These are phyloP conservation scores for Rhingia rostrata DNA, from an alignment of 2,888 invertebrate species.

Conservation along the genomic window DNA sequence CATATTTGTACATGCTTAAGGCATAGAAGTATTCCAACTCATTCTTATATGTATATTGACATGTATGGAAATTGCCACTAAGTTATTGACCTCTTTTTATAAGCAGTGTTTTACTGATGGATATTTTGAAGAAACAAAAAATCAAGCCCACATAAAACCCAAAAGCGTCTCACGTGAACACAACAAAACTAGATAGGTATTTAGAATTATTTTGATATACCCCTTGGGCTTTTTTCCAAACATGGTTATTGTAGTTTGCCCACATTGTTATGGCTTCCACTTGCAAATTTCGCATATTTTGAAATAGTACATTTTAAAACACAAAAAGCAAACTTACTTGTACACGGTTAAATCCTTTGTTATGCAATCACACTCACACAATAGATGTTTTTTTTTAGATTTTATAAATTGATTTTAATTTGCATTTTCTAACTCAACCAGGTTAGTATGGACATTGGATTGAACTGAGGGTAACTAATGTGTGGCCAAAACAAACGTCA, in stretches of 20 bases:
- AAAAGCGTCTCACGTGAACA: background rate
- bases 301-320: background rate
- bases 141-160: background rate
- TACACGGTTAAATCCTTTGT: background rate
- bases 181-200: background rate
- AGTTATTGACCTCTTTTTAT: slow-evolving; percentile 59
- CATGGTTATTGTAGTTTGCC: background rate
- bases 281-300: slow-evolving; percentile 6
- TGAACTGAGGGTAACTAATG: slow-evolving; percentile 48
- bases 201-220: slow-evolving; percentile 4
- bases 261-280: slow-evolving; percentile 52
- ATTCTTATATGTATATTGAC: slow-evolving; percentile 6
- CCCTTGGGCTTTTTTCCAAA: slow-evolving; percentile 1
- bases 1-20: background rate
- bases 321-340: background rate
- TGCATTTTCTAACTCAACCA: slow-evolving; percentile 42
- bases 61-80: slow-evolving; percentile 49
- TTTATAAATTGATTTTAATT: slow-evolving; percentile 36
- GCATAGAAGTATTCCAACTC: slow-evolving; percentile 6
- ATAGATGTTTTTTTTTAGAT: no score
- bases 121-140: background rate
- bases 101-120: background rate
- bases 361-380: no score
- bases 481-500: slow-evolving; percentile 56
- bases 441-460: slow-evolving; percentile 33